Evolutionary conservation across 2,888 invertebrate species (phyloP).

Genomic region (Ophion ellenae): DNA sequence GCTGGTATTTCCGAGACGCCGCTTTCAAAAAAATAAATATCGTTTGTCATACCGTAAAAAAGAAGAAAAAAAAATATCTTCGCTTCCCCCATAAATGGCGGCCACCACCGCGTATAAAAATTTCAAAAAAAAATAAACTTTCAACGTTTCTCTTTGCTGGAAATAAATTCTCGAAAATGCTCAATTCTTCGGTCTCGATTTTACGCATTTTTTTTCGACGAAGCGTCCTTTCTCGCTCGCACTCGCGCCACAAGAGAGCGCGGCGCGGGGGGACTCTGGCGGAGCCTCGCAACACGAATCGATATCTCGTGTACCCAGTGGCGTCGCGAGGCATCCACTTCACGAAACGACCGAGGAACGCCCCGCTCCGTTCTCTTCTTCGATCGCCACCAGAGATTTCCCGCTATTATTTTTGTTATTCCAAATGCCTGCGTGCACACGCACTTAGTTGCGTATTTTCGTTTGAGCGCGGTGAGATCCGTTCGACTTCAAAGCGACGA

Average conservation of each 20-base stretch:
- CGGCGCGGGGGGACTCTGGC: slow-evolving; percentile 18
- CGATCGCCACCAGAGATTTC: slow-evolving; percentile 43
- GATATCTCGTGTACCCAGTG: slow-evolving; percentile 63
- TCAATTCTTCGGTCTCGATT: slow-evolving; percentile 24
- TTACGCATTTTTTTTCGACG: slow-evolving; percentile 32
- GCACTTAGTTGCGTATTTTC: neutral
- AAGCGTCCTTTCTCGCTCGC: slow-evolving; percentile 34
- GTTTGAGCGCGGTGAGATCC: neutral
- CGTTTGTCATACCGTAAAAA: slow-evolving; percentile 53
- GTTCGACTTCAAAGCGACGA: neutral
- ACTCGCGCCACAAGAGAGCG: slow-evolving; percentile 11
- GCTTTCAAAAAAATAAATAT: slow-evolving; percentile 65
- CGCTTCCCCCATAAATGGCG: neutral
- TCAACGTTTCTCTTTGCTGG: neutral
- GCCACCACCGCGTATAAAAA: neutral
- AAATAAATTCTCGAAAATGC: slow-evolving; percentile 1
- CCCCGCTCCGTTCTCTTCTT: slow-evolving; percentile 55
- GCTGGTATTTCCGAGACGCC: slow-evolving; percentile 68
- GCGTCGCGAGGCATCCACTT: slow-evolving; percentile 60
- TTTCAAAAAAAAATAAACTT: neutral
- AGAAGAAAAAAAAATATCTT: slow-evolving; percentile 11
- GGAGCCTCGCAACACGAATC: slow-evolving; percentile 60
- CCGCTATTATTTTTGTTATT: slow-evolving; percentile 54
- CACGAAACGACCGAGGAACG: slow-evolving; percentile 57
- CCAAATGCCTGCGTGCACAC: neutral